phyloP scores from a whole-genome alignment of 2,888 invertebrate genomes.

The Ichneumon xanthorius region DNA sequence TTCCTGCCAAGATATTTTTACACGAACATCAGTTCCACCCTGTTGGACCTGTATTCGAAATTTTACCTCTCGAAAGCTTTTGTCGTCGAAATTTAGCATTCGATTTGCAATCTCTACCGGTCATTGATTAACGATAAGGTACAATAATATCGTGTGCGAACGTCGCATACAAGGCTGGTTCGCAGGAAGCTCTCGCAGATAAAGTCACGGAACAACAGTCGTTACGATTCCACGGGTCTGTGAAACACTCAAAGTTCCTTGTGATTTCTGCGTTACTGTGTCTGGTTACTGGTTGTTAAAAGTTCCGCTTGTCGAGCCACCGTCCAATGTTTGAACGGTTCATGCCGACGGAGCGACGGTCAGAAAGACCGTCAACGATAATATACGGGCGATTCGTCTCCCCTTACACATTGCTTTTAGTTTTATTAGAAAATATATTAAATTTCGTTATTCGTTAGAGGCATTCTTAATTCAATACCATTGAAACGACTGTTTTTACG shows the following conservation, averaged over 20 bases:
- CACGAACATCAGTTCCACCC: neutral
- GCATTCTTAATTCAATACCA: neutral
- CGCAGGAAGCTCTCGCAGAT: neutral
- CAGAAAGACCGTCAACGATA: neutral
- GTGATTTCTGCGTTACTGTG: neutral
- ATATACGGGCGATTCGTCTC: constrained; percentile 22
- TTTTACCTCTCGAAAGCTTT: neutral
- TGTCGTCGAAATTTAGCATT: neutral
- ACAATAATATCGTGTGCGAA: neutral
- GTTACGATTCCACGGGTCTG: neutral
- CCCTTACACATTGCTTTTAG: neutral
- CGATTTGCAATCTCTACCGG: neutral
- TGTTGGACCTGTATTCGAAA: neutral
- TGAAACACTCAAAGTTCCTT: neutral
- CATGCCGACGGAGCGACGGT: constrained; percentile 6
- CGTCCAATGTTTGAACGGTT: constrained; percentile 17
- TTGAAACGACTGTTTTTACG: constrained; percentile 47
- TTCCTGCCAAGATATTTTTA: no score
- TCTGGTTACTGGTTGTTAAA: constrained; percentile 17
- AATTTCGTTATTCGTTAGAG: neutral
- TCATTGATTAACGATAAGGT: neutral
- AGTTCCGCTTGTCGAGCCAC: constrained; percentile 49
- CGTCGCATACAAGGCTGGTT: neutral
- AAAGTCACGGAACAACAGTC: neutral
- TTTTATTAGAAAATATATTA: neutral